Evolutionary conservation across 2,113 vertebrate species (phyloP), one percentile per base, ranked within the genome.

Genomic region (Bagarius yarrelli): DNA sequence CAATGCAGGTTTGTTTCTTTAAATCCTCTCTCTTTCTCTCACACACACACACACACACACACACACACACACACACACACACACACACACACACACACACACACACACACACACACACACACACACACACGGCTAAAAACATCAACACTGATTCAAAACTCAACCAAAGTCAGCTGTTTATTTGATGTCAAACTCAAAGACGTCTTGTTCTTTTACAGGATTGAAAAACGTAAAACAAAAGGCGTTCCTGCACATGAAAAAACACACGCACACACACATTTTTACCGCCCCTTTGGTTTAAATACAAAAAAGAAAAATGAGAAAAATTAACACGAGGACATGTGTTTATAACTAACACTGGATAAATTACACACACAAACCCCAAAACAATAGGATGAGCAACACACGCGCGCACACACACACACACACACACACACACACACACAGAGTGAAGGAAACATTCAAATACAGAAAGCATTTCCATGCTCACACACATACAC

Each of bases 261-360:
- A 47, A 25, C 53, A 60, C 55, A n/a, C 55, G 64, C 64, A 76
- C 27, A 55, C 59, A 78, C 79, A 8, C 23, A 82, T 73, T 80
- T 79, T 19, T 63, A 60, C 74, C 81, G 71, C 44, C 64, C 32
- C 83, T 87, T 89, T 86, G 76, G 79, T 75, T 79, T 76, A 53
- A 80, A 55, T 44, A 79, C 44, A 81, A 81, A 77, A 47, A 80
- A 67, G 50, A 81, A 32, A n/a, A 72, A 32, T 32, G 15, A 44
- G 63, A 82, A 72, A 85, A 84, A 80, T 76, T 57, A 86, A 83
- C 50, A 57, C 25, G 56, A 44, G 50, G 78, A 72, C 78, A 76
- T 82, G 57, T 87, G 72, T 86, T 5, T 52, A 36, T 19, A 83
- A 83, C 34, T 52, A 63, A 85, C 27, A 34, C 34, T 74, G n/a